Percentiles rank a stretch among this genome's conserved stretches.
These are phyloP conservation scores for Cryptus armator DNA, from an alignment of 2,888 invertebrate species.

Conservation along the genomic window DNA sequence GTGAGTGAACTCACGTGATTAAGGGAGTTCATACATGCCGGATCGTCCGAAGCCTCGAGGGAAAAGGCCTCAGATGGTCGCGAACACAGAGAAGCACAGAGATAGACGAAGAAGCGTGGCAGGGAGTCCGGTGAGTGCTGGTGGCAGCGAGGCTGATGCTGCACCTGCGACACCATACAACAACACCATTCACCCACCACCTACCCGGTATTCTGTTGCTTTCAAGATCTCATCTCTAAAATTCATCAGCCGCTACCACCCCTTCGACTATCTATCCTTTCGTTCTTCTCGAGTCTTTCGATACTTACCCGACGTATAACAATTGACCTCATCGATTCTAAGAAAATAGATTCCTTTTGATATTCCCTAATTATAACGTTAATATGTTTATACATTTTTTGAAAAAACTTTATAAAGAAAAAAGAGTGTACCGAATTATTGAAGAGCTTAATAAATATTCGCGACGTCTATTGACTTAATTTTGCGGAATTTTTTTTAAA, in stretches of 20 bases:
- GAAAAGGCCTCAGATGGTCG: conserved; percentile 84
- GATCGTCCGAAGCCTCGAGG: conserved; percentile 82
- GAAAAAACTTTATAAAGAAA: too few relatives aligned
- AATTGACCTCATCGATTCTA: too few relatives aligned
- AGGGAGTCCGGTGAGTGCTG: conserved; percentile 84
- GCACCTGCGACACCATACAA: conserved; percentile 85
- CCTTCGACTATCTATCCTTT: conserved; percentile 25
- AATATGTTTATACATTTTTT: too few relatives aligned
- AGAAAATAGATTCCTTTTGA: too few relatives aligned
- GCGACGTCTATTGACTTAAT: too few relatives aligned
- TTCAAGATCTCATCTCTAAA: conserved; percentile 29
- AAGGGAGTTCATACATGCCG: conserved; percentile 81
- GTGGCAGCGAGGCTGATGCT: conserved; percentile 84
- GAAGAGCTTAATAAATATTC: too few relatives aligned
- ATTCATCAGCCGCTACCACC: conserved; percentile 32
- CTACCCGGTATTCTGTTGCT: conserved; percentile 53
- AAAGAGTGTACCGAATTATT: too few relatives aligned
- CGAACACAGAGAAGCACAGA: conserved; percentile 85
- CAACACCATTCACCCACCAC: conserved; percentile 81
- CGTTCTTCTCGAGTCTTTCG: neutral
- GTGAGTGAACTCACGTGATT: conserved; percentile 84
- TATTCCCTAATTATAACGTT: too few relatives aligned
- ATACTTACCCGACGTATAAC: conserved; percentile 72
- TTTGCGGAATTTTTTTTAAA: too few relatives aligned
- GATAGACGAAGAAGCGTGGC: conserved; percentile 85